These are phyloP conservation scores for Nineta flava DNA, from an alignment of 2,888 invertebrate genomes.

Conservation along the genomic window DNA sequence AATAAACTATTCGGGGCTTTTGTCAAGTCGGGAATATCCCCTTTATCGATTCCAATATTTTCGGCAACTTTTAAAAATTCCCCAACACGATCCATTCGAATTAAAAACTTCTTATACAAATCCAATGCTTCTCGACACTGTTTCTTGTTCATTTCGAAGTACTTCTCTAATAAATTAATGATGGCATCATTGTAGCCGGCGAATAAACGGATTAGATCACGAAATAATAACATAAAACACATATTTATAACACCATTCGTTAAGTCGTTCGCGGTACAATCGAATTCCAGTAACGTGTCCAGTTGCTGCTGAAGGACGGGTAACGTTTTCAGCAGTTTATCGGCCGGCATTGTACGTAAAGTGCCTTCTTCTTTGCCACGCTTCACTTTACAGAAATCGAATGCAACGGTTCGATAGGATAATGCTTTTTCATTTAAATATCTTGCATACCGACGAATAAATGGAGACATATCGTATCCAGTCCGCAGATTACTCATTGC, in stretches of 20 bases:
- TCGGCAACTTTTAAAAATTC: slow-evolving; percentile 86
- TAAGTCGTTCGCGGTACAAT: slow-evolving; percentile 91
- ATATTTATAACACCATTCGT: slow-evolving; percentile 94
- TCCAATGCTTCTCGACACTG: slow-evolving; percentile 96
- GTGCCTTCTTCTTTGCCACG: slow-evolving; percentile 98
- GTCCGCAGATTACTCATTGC: slow-evolving; percentile 35
- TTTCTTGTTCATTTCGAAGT: slow-evolving; percentile 99
- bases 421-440: slow-evolving; percentile 98
- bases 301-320: slow-evolving; percentile 93
- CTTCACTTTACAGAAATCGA: slow-evolving; percentile 99
- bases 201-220: slow-evolving; percentile 95
- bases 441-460: slow-evolving; percentile 95
- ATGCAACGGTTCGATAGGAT: slow-evolving; percentile 96
- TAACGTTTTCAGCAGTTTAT: slow-evolving; percentile 92
- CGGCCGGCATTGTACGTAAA: slow-evolving; percentile 92
- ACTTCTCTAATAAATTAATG: slow-evolving; percentile 96
- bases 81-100: slow-evolving; percentile 96
- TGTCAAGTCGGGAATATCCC: slow-evolving; percentile 96
- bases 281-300: slow-evolving; percentile 93
- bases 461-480: slow-evolving; percentile 97
- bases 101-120: slow-evolving; percentile 96
- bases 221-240: slow-evolving; percentile 96
- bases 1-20: slow-evolving; percentile 86
- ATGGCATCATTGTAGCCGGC: slow-evolving; percentile 99
- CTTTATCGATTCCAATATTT: slow-evolving; percentile 96